These are phyloP conservation scores for Callipepla californica DNA, from an alignment of 2,113 vertebrate genomes.

Conservation along the genomic window DNA sequence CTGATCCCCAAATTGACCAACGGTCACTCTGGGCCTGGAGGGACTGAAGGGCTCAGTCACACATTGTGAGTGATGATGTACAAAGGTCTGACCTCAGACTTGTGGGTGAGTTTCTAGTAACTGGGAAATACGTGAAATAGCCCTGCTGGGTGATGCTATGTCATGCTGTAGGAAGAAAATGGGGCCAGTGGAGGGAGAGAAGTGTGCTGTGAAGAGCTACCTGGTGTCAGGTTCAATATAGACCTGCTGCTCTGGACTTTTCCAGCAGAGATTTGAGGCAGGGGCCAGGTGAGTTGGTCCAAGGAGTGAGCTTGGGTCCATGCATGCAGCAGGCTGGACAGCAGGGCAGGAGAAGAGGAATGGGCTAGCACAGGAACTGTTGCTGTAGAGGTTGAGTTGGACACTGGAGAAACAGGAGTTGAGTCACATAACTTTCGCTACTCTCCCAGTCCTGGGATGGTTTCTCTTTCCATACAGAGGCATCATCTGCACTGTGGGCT, in stretches of 20 bases:
- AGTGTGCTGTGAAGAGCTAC: background rate
- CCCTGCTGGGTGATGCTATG: background rate
- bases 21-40: background rate
- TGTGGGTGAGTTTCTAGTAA: background rate
- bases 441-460: background rate
- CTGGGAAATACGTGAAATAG: background rate
- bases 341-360: background rate
- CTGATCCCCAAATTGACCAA: background rate
- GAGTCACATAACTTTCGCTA: background rate
- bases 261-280: background rate
- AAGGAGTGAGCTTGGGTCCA: background rate
- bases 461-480: background rate
- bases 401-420: background rate
- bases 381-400: background rate
- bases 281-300: background rate
- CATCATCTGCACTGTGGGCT: fast-evolving
- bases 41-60: background rate
- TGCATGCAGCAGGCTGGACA: background rate
- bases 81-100: background rate
- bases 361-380: background rate
- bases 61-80: background rate
- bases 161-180: background rate
- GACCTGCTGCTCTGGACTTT: background rate
- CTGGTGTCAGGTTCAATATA: background rate
- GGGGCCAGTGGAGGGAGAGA: background rate